These are phyloP conservation scores for Xerus rutilus DNA, from an alignment of 2,797 vertebrate species.

Conservation along the genomic window DNA sequence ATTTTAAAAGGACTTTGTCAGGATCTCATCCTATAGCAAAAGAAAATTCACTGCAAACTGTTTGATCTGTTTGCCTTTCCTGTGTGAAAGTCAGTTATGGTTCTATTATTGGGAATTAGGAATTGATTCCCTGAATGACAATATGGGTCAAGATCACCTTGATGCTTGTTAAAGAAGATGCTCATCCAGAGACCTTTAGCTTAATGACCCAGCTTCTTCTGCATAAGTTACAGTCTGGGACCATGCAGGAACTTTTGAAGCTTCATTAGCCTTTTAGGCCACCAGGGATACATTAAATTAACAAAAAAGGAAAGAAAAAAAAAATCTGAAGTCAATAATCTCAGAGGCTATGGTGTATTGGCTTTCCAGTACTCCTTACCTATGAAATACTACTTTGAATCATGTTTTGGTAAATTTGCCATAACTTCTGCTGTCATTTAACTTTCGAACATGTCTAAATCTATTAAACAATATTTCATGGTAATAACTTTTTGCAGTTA, in stretches of 20 bases:
- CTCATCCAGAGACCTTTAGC: constrained; percentile 66
- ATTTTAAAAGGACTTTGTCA: neutral
- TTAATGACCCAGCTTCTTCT: constrained; percentile 77
- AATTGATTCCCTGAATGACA: constrained; percentile 63
- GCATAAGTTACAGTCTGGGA: constrained; percentile 66
- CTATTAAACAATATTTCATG: neutral
- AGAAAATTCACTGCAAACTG: constrained; percentile 11
- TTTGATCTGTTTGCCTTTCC: constrained; percentile 19
- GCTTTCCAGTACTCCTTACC: neutral
- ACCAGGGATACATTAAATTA: constrained; percentile 66
- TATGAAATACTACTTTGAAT: neutral
- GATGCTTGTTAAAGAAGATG: constrained; percentile 72
- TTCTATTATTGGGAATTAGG: constrained; percentile 43
- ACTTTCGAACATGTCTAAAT: constrained; percentile 25
- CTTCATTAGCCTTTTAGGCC: constrained; percentile 72
- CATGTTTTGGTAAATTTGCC: neutral
- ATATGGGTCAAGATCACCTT: constrained; percentile 79
- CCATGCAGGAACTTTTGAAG: constrained; percentile 65
- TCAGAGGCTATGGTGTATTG: neutral
- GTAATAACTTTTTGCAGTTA: neutral
- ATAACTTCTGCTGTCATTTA: neutral
- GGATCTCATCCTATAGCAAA: neutral
- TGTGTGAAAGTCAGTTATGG: constrained; percentile 2
- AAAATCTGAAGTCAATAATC: constrained; percentile 26
- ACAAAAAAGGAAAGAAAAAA: constrained; percentile 58